Evolutionary conservation across 2,113 vertebrate species (phyloP), one percentile per base, ranked within the genome.

Genomic region (Carassius auratus): DNA sequence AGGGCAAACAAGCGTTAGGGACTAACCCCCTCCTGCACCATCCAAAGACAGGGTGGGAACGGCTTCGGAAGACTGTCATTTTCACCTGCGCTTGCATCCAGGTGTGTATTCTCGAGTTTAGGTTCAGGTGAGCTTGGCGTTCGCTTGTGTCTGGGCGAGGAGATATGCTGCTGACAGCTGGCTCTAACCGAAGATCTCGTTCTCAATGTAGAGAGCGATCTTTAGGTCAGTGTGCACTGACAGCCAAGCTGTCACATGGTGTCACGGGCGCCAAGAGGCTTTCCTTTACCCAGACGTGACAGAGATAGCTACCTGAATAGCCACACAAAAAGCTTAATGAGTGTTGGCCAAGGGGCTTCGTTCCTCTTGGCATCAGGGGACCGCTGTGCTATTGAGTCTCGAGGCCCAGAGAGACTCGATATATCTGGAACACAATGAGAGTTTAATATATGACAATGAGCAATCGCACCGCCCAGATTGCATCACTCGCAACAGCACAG

Each of bases 391-490:
- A 73, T 21, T 68, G 62, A 81, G 30, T 73, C 50, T 73, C 12
- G 9, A 1, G 1, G 66, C 33, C 83, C 48, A 0, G 42, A 86
- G 85, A 5, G 50, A 86, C 50, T 48, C 7, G 38, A 52, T 55
- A 81, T 81, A 76, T 81, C 83, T 79, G 73, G 73, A 81, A 85
- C 64, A 83, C 87, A 82, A 73, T 85, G 75, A 88, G 76, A 85
- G 74, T 85, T 88, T 86, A 84, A 88, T 68, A 84, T 88, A 78
- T 84, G 85, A 86, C 81, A 76, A 76, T 81, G 78, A 83, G 84
- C 81, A 88, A 88, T 62, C 62, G 23, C 66, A 71, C 61, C 12
- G 48, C 48, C 69, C 82, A 84, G 61, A 78, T 86, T 88, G 57
- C 71, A 84, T 88, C 87, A 88, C 17, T 45, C 52, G 3, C 30